Base-by-base conservation (phyloP, 2,113 vertebrate genomes). In the Cnemophilus loriae region DNA sequence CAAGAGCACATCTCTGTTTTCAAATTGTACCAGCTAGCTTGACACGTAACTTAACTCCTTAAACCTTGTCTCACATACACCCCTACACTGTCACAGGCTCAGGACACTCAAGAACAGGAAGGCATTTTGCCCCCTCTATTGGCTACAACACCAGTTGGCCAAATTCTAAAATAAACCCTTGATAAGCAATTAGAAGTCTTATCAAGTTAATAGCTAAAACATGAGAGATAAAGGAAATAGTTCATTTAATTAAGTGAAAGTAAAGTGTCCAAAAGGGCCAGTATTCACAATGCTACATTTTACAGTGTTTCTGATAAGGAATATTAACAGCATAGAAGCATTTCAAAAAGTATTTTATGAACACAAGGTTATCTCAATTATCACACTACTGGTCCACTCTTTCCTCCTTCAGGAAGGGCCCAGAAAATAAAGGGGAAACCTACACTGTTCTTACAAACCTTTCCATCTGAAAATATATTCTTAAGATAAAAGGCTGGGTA, bases 21-120 rank as follows among this genome's bases (percentile, higher is more conserved):
- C 41, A 59, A 79, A 42, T 14, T n/a, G 16, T 47, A 55, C 18
- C 11, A 14, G 30, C 41, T 22, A 65, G 17, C 20, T 16, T 50
- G 19, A n/a, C 9, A 53, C 17, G 23, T 20, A 73, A 64, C 16
- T 28, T 22, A 73, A 74, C 11, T 20, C 17, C 15, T 39, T 57
- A 56, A 83, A 35, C 1, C 27, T 63, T 3, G 0, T 33, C 52
- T 70, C 4, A 0, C 6, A 10, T 7, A 37, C 0, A n/a, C 4
- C 12, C 21, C 39, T 50, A 59, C 11, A 15, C 16, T 53, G 35
- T 3, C 20, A 65, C 0, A 39, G n/a, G 28, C 13, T 5, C 2
- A 2, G 28, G 37, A 44, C 24, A 81, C 8, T 6, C 0, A 41
- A 1, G 1, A 13, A 52, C 6, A 67, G 16, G 13, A 70, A 56